These are phyloP conservation scores for Melanostigma gelatinosum DNA, from an alignment of 2,113 vertebrate genomes.

Conservation along the genomic window DNA sequence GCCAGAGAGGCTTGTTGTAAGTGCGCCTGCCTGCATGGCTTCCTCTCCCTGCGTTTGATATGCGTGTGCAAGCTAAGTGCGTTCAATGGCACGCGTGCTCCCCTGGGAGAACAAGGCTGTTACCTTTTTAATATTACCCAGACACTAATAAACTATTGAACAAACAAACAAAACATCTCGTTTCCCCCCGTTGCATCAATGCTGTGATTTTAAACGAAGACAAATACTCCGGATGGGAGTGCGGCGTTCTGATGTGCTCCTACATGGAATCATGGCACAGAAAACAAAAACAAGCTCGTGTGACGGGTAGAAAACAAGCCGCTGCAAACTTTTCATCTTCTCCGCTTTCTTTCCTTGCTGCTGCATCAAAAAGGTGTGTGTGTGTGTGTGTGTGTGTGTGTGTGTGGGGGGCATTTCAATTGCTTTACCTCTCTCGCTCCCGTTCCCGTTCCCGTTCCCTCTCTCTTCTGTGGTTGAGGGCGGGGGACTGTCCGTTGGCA, in stretches of 20 bases:
- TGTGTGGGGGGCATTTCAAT: neutral
- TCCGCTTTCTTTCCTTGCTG: neutral
- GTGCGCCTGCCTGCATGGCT: constrained; percentile 63
- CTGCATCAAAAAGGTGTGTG: neutral
- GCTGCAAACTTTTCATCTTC: constrained; percentile 57
- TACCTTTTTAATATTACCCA: constrained; percentile 60
- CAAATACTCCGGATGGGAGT: constrained; percentile 48
- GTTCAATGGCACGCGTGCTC: constrained; percentile 62
- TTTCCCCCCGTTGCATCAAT: constrained; percentile 59
- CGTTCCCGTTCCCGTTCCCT: constrained; percentile 84
- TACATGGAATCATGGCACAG: constrained; percentile 11
- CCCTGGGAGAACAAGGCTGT: constrained; percentile 66
- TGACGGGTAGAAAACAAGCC: constrained; percentile 3
- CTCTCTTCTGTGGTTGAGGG: constrained; percentile 95
- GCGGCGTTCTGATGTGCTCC: constrained; percentile 42
- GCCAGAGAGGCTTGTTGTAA: constrained; percentile 72
- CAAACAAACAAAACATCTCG: constrained; percentile 80
- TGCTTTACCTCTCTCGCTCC: constrained; percentile 74
- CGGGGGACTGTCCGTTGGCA: constrained; percentile 98
- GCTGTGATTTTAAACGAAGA: constrained; percentile 63
- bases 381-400: neutral
- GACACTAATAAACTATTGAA: constrained; percentile 80
- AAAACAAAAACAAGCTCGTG: constrained; percentile 46
- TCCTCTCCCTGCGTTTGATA: constrained; percentile 77
- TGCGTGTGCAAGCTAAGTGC: constrained; percentile 66